Evolutionary conservation across 2,888 invertebrate species (phyloP), one percentile per base, ranked within the genome.

Genomic region (Venusia cambrica): DNA sequence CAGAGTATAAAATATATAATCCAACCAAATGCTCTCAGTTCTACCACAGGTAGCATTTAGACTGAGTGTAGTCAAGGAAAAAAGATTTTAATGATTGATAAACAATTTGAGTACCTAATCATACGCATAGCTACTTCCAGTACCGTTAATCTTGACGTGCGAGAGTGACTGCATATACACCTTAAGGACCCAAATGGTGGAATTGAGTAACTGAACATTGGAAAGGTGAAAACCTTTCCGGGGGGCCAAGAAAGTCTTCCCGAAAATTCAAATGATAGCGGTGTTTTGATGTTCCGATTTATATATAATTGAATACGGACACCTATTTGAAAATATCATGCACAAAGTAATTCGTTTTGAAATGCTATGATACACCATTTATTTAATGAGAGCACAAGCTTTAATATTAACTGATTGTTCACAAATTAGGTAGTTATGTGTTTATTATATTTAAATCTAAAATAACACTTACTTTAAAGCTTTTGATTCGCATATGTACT

Each of bases 201-300:
- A 14, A 19, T 18, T 12, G 8, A 6, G 5, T 7, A 9, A 24
- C 18, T 15, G 12, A 16, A 9, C 12, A 21, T 31, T 9, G 5
- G 12, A 14, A 13, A 10, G 7, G 14, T 22, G 8, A 9, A 19
- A 12, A 14, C 15, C 11, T 16, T 13, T 14, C 10, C 14, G n/a
- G 18, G 27, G 30, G 34, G 31, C 15, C 27, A 31, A 22, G 11
- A 8, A 17, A 4, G 18, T 34, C 20, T 30, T 34, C 26, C 26
- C 21, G 20, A 21, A 24, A 10, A 11, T 8, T n/a, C n/a, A n/a
- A n/a, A 7, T 15, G 7, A 11, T 19, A 6, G 12, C n/a, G 24
- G 12, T 19, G 20, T 13, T 9, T 7, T 25, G 18, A 25, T 19
- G 7, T 13, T n/a, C 24, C n/a, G n/a, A 14, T 14, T 21, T 6